Base-by-base conservation (phyloP, 2,888 invertebrate genomes). In the Ecliptopera silaceata region DNA sequence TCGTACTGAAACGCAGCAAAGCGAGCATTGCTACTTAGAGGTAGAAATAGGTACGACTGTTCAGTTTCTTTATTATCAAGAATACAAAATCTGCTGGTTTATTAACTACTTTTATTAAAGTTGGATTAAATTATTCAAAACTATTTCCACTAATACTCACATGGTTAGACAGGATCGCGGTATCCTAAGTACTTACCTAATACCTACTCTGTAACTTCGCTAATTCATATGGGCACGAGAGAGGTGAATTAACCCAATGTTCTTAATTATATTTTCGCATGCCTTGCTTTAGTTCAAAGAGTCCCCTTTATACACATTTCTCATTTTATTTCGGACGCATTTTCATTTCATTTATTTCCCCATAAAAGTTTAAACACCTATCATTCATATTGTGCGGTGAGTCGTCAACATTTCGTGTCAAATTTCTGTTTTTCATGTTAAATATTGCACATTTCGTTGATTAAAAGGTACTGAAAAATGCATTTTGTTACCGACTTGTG, bases 261-360 rank as follows among this genome's bases (percentile, higher is more conserved):
- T 81, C 87, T 82, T 90, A 90, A 90, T 90, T 88, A 87, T 85
- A 78, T 84, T 88, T 85, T 89, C 88, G 88, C 89, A 88, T 89
- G 90, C 84, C 84, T 84, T 80, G 84, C 82, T 86, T 87, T 84
- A 79, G 78, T 81, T 82, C 80, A 84, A 88, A 86, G 84, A 85
- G 83, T 80, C 81, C 78, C 84, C 79, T 76, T 75, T 80, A 75
- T 79, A 73, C 75, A 74, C 76, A 39, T 71, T 59, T 62, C 56
- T 59, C 57, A 61, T 54, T 71, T 73, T 71, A 74, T 75, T 75
- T 74, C 74, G 79, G 74, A 60, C 48, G 53, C 61, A 58, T 75
- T 79, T 73, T 69, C 72, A 74, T 73, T 70, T 60, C 59, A 75
- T 68, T 71, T 68, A 59, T 50, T 56, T 56, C 26, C 26, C 6